Evolutionary conservation across 2,113 vertebrate species (phyloP).

Genomic region (Cyanoramphus novaezelandiae): DNA sequence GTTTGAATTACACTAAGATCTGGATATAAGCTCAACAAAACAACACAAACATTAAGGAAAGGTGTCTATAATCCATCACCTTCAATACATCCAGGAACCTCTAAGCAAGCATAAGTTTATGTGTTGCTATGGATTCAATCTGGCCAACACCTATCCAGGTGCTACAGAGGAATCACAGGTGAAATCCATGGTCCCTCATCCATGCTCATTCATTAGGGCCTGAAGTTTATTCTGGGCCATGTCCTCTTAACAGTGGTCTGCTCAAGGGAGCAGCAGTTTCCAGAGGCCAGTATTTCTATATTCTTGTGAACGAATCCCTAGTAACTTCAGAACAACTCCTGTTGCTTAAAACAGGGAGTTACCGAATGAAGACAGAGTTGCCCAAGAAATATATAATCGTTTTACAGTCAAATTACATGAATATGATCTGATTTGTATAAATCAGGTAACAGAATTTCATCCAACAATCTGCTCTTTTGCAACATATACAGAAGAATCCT

Average conservation of each 20-base stretch:
- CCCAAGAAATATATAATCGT: neutral
- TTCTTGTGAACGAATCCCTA: neutral
- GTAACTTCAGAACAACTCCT: neutral
- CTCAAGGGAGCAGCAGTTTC: neutral
- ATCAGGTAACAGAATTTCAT: neutral
- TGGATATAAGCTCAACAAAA: neutral
- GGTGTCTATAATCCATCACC: neutral
- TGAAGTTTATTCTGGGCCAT: neutral
- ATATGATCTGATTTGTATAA: neutral
- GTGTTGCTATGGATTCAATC: neutral
- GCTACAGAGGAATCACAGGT: neutral
- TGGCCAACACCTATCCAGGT: neutral
- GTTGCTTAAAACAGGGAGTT: neutral
- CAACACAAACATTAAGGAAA: neutral
- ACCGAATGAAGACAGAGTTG: neutral
- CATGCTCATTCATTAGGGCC: neutral
- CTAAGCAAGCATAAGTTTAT: rapidly evolving
- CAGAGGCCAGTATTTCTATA: neutral
- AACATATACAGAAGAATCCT: rapidly evolving
- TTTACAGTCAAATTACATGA: neutral
- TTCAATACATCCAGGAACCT: neutral
- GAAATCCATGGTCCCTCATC: neutral
- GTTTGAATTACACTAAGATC: neutral
- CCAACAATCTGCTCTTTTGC: neutral
- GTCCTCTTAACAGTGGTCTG: neutral